A percentile compares a stretch with the other conserved stretches of the same genome.
Conservation (phyloP, 1,140 invertebrate genomes). For the Dryas iulia region DNA sequence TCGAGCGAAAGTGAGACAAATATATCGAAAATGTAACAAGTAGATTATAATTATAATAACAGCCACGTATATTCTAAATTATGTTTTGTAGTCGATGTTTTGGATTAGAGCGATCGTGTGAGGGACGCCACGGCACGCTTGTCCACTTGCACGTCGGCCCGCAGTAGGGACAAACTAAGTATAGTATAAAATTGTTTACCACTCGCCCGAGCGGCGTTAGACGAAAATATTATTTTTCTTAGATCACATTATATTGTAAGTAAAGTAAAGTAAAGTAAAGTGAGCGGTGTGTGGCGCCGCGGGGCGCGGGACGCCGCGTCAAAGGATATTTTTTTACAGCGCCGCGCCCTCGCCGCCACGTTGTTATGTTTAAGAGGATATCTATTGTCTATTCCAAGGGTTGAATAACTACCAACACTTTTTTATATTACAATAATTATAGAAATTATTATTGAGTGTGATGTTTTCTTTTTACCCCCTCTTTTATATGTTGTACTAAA, state of each 20-base stretch:
- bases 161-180: conserved; percentile 63
- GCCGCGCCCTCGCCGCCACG: conserved; percentile 40
- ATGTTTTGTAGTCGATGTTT: conserved; percentile 42
- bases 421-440: conserved; percentile 81
- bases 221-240: conserved; percentile 80
- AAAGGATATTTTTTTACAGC: conserved; percentile 75
- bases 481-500: too few species aligned
- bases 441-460: conserved; percentile 78
- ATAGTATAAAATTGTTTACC: conserved; percentile 78
- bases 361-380: conserved; percentile 80
- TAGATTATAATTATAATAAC: conserved; percentile 23
- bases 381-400: conserved; percentile 78
- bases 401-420: conserved; percentile 79
- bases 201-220: conserved; percentile 67
- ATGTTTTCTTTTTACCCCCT: conserved; percentile 44
- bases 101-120: conserved; percentile 19
- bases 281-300: conserved; percentile 22
- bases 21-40: conserved; percentile 50
- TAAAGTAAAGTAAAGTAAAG: conserved; percentile 66
- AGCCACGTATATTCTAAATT: conserved; percentile 52
- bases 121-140: conserved; percentile 27
- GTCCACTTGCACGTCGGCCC: conserved; percentile 30
- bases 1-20: conserved; percentile 48
- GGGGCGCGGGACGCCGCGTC: conserved; percentile 46
- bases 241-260: conserved; percentile 79